Percentiles rank a stretch among this genome's conserved stretches.
Evolutionary conservation across 2,113 vertebrate species (phyloP).

Genomic region (Corythoichthys haematopterus): DNA sequence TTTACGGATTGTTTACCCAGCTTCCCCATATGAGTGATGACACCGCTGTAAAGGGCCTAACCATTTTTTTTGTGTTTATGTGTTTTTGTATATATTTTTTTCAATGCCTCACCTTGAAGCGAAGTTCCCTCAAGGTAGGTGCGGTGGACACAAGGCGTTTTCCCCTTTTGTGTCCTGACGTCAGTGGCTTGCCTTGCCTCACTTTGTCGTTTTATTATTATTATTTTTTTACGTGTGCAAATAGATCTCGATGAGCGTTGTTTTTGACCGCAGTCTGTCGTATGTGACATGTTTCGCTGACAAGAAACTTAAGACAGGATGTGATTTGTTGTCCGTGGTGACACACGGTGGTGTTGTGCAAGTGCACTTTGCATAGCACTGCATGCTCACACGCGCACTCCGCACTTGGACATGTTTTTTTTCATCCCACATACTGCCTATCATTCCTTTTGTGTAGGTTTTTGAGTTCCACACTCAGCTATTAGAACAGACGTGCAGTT

Average conservation of each 20-base stretch:
- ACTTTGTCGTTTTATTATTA: conserved; percentile 11
- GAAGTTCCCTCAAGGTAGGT: conserved; percentile 74
- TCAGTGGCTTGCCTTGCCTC: conserved; percentile 44
- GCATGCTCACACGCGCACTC: conserved; percentile 15
- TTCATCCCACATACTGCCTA: conserved; percentile 12
- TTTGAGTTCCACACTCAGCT: conserved; percentile 27
- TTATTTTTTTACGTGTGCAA: conserved; percentile 24
- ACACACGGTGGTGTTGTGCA: not conserved
- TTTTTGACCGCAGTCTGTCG: not conserved
- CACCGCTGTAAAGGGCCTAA: conserved; percentile 55
- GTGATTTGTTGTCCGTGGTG: conserved; percentile 42
- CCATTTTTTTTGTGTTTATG: conserved; percentile 36
- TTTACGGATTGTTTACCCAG: conserved; percentile 11
- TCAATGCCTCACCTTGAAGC: conserved; percentile 67
- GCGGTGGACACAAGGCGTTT: conserved; percentile 29
- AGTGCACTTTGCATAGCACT: conserved; percentile 40
- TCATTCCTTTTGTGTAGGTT: conserved; percentile 15
- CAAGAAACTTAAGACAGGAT: conserved; percentile 46
- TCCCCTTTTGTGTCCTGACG: conserved; percentile 44
- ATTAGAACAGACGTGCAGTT: conserved; percentile 5
- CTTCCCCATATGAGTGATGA: conserved; percentile 29
- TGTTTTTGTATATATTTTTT: conserved; percentile 55
- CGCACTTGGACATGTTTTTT: conserved; percentile 8
- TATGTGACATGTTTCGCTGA: not conserved
- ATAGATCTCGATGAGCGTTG: not conserved